phyloP scores from a whole-genome alignment of 2,888 invertebrate genomes.

The Achlya flavicornis region DNA sequence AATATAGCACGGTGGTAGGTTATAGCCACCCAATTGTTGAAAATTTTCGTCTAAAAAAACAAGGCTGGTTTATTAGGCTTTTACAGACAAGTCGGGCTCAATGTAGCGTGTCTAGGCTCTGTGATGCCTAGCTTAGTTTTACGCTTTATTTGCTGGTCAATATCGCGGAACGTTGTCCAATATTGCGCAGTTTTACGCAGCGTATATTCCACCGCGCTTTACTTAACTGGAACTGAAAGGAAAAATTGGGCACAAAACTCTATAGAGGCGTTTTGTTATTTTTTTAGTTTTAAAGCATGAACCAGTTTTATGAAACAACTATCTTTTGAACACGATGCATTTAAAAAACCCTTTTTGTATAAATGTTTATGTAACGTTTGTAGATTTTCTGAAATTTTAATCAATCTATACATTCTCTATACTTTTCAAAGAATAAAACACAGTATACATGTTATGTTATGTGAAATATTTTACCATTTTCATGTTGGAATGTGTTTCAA shows the following conservation, averaged over 20 bases:
- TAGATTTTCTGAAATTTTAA: too few species aligned
- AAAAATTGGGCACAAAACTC: background rate
- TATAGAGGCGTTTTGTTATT: too few species aligned
- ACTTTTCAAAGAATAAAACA: background rate
- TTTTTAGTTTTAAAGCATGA: too few species aligned
- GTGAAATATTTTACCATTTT: background rate
- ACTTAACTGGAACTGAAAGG: background rate
- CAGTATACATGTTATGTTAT: too few species aligned
- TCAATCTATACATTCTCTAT: too few species aligned
- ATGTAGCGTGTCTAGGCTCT: slow-evolving; percentile 5
- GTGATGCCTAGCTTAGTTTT: slow-evolving; percentile 10
- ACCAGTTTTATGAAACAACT: too few species aligned
- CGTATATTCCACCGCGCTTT: background rate
- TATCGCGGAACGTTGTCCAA: background rate
- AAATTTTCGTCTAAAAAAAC: too few species aligned
- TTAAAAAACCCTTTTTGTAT: too few species aligned
- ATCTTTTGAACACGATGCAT: too few species aligned
- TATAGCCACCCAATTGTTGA: too few species aligned
- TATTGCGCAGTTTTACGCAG: background rate
- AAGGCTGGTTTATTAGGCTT: slow-evolving; percentile 1
- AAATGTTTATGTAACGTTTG: too few species aligned
- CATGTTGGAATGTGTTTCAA: background rate
- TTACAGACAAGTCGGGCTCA: background rate
- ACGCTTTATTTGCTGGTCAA: slow-evolving; percentile 6
- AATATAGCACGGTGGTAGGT: too few species aligned